A percentile compares a stretch with the other conserved stretches of the same genome.
Conservation (phyloP, 1,140 invertebrate species). For the Drosophila mayri region DNA sequence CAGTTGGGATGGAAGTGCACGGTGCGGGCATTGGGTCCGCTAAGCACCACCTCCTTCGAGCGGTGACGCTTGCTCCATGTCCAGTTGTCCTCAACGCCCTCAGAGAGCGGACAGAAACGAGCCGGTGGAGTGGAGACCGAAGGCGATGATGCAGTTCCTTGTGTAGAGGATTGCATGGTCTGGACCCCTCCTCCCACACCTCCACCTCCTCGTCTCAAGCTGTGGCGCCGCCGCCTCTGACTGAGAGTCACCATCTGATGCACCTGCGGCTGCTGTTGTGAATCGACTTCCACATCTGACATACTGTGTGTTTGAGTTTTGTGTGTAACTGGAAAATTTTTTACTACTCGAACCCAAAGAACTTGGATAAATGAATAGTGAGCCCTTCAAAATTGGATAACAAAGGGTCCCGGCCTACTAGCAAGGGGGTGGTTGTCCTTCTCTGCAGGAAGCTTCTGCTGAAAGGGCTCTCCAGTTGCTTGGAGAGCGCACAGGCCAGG, state of each 20-base stretch:
- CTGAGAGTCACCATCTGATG: constrained; percentile 14
- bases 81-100: constrained; percentile 88
- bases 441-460: constrained; percentile 1
- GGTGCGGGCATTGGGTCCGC: constrained; percentile 85
- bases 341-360: constrained; percentile 17
- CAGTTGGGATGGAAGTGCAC: constrained; percentile 91
- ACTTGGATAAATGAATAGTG: constrained; percentile 25
- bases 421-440: constrained; percentile 16
- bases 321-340: constrained; percentile 12
- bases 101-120: constrained; percentile 46
- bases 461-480: constrained; percentile 11
- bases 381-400: constrained; percentile 8
- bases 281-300: constrained; percentile 63
- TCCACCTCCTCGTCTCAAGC: constrained; percentile 10
- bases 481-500: constrained; percentile 10
- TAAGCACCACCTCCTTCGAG: constrained; percentile 88
- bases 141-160: constrained; percentile 1
- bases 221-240: constrained; percentile 30
- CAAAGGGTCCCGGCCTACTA: constrained; percentile 9
- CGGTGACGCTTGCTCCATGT: constrained; percentile 88
- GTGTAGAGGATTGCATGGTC: neutral
- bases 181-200: neutral
- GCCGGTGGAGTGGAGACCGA: constrained; percentile 9
- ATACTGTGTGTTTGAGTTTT: constrained; percentile 22
- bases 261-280: constrained; percentile 7